These are phyloP conservation scores for Steinernema feltiae DNA, from an alignment of 1,140 invertebrate species.

Conservation along the genomic window DNA sequence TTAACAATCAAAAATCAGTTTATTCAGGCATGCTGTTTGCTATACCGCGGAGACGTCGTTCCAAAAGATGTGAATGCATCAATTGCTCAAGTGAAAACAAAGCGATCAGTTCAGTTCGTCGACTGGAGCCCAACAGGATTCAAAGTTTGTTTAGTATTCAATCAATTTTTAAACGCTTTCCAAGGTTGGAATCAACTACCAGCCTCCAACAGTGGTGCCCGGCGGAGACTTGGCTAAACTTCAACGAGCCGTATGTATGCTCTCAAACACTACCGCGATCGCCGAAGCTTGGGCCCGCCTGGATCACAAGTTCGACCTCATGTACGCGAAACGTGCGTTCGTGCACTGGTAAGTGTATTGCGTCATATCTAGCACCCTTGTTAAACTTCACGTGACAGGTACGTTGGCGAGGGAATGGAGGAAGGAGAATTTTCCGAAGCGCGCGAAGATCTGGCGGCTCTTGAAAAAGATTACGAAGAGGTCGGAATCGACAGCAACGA, in stretches of 20 bases:
- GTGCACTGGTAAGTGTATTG: slow-evolving; percentile 66
- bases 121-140: slow-evolving; percentile 61
- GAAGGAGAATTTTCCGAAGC: slow-evolving; percentile 76
- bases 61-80: slow-evolving; percentile 61
- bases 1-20: not conserved
- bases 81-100: slow-evolving; percentile 60
- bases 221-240: slow-evolving; percentile 57
- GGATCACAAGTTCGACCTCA: slow-evolving; percentile 68
- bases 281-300: slow-evolving; percentile 69
- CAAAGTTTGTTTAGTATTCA: slow-evolving; percentile 43
- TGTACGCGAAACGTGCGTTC: slow-evolving; percentile 72
- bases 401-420: slow-evolving; percentile 75
- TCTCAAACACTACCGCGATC: slow-evolving; percentile 72
- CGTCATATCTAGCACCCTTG: not conserved
- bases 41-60: slow-evolving; percentile 63
- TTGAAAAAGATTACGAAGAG: slow-evolving; percentile 74
- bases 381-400: slow-evolving; percentile 27
- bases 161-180: slow-evolving; percentile 9
- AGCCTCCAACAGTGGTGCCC: slow-evolving; percentile 54
- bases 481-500: slow-evolving; percentile 37
- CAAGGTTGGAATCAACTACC: slow-evolving; percentile 56
- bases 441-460: slow-evolving; percentile 73
- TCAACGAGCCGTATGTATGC: slow-evolving; percentile 64
- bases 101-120: slow-evolving; percentile 59
- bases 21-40: slow-evolving; percentile 58